Base-by-base conservation (phyloP, 2,888 invertebrate genomes). In the Rhaphigaster nebulosa region DNA sequence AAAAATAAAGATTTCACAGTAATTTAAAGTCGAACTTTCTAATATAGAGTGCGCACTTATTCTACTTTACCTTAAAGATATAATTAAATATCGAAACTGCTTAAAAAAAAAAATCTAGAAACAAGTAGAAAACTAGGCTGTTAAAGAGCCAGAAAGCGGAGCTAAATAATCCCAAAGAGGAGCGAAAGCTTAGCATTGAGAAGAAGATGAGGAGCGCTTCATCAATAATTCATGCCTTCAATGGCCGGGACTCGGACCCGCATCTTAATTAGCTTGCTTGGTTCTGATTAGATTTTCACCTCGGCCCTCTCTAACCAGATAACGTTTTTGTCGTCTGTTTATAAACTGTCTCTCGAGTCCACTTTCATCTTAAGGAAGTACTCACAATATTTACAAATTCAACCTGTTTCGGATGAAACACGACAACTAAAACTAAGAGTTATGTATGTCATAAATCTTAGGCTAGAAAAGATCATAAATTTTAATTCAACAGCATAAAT, bases 181-280 rank as follows among this genome's bases (percentile, higher is more conserved):
- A 38, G 70, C 70, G 70, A 76, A 76, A 76, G 65, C 60, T 13
- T 10, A n/a, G n/a, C 65, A 65, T 65, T 65, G 65, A 65, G 65
- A 34, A 65, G 70, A 38, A 76, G 70, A 76, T 76, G 70, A 76
- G 38, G 70, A 76, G 70, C 23, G 20, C 34, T 2, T 20, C 70
- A 76, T 76, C 38, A 76, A 76, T 76, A 76, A 76, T 76, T 76
- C 70, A 76, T 76, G 70, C 2, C 70, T 23, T 23, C 34, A 34
- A 18, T 38, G 38, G 34, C 8, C 70, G 23, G 70, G 70, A 8
- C 70, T 76, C 70, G 34, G 23, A 65, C 65, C 65, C 29, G 29
- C 65, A 76, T 76, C 23, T 76, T 6, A 76, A 76, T 76, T 76
- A 76, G 70, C 15, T 65, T 0, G 65, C 65, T 29, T 65, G 29